Conservation (phyloP, 2,888 invertebrate species). For the Melinaea menophilus region DNA sequence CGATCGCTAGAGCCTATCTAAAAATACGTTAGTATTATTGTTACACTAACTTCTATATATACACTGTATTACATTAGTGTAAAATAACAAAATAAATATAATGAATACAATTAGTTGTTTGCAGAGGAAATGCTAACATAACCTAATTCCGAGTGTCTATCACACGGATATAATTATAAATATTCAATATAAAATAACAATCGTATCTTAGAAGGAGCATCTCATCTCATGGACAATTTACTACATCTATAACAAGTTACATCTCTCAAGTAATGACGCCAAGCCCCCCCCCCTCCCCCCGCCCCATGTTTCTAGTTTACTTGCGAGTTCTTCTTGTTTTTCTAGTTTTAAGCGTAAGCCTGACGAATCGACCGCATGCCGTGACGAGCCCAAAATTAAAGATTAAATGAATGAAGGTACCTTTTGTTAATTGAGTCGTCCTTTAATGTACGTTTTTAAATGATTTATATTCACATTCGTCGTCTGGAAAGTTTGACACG, state of each 20-base stretch:
- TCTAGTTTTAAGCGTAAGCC: slow-evolving; percentile 47
- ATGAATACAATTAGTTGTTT: too few relatives aligned
- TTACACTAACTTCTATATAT: too few relatives aligned
- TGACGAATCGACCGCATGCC: slow-evolving; percentile 61
- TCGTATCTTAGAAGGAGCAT: slow-evolving; percentile 36
- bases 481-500: not conserved
- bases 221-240: slow-evolving; percentile 62
- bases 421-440: not conserved
- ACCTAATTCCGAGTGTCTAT: too few relatives aligned
- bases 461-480: not conserved
- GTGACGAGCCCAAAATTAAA: slow-evolving; percentile 41
- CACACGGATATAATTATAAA: not conserved
- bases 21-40: not conserved
- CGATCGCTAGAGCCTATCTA: slow-evolving; percentile 20
- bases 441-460: not conserved
- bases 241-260: slow-evolving; percentile 47
- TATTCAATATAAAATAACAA: not conserved
- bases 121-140: too few relatives aligned
- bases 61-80: too few relatives aligned
- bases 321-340: slow-evolving; percentile 29
- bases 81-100: too few relatives aligned
- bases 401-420: not conserved
- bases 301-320: slow-evolving; percentile 15
- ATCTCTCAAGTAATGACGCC: slow-evolving; percentile 60
- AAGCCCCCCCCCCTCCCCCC: slow-evolving; percentile 39